Percentiles rank a stretch among this genome's conserved stretches.
Conservation (phyloP, 2,113 vertebrate species). For the Arizona elegans region DNA sequence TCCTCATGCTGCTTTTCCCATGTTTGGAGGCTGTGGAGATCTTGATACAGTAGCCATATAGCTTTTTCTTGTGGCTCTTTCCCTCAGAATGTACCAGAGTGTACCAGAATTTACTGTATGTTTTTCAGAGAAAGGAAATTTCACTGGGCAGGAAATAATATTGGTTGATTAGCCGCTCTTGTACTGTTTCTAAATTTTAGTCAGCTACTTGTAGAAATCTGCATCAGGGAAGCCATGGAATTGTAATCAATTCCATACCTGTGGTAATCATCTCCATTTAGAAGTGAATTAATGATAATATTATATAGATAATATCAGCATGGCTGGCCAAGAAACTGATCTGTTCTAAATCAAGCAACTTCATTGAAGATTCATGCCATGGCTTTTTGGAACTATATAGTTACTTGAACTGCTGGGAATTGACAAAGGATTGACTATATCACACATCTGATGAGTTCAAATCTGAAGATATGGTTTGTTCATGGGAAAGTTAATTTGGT, state of each 20-base stretch:
- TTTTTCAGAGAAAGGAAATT: not conserved
- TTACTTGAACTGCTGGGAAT: not conserved
- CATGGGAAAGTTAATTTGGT: not conserved
- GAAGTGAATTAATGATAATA: not conserved
- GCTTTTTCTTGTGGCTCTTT: not conserved
- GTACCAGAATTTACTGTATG: not conserved
- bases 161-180: not conserved
- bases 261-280: constrained; percentile 22
- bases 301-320: not conserved
- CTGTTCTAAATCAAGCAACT: not conserved
- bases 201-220: not conserved
- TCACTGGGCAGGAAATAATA: no score
- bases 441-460: not conserved
- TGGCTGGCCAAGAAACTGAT: not conserved
- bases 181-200: not conserved
- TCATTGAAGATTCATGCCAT: not conserved
- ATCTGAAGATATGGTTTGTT: not conserved
- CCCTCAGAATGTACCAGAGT: not conserved
- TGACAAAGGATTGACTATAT: not conserved
- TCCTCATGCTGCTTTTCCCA: not conserved
- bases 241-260: not conserved
- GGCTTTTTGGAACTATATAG: constrained; percentile 1
- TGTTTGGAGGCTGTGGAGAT: not conserved
- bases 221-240: not conserved
- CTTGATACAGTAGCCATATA: not conserved